Evolutionary conservation across 2,113 vertebrate genomes (phyloP).

Genomic region (Saccopteryx leptura): DNA sequence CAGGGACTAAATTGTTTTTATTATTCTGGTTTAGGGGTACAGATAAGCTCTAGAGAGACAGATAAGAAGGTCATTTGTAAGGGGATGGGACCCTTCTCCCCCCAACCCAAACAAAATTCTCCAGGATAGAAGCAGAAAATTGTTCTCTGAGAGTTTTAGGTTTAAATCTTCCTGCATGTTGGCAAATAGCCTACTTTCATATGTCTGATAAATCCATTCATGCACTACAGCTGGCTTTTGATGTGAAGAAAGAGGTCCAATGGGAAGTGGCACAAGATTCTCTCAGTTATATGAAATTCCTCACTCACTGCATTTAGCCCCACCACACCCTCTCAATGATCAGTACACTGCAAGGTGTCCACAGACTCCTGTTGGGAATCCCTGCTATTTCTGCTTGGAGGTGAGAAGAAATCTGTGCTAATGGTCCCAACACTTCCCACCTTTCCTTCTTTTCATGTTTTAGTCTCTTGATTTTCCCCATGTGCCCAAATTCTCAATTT

Average conservation of each 20-base stretch:
- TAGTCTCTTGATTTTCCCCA: not conserved
- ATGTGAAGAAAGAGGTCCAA: not conserved
- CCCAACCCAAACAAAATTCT: constrained; percentile 16
- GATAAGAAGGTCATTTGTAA: not conserved
- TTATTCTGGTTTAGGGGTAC: not conserved
- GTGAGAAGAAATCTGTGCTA: not conserved
- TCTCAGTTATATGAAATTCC: not conserved
- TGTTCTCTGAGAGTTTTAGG: not conserved
- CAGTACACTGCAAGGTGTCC: not conserved
- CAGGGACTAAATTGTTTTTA: constrained; percentile 12
- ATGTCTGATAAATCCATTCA: not conserved
- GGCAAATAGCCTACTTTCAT: not conserved
- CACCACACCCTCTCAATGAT: not conserved
- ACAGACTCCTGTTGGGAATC: not conserved
- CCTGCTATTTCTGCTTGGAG: not conserved
- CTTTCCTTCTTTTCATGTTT: not conserved
- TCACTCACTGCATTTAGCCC: not conserved
- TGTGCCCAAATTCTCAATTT: not conserved
- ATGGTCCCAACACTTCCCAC: not conserved
- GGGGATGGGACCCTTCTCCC: not conserved
- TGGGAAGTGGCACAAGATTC: not conserved
- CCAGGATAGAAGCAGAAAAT: not conserved
- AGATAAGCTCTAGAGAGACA: not conserved
- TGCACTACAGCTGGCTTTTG: not conserved
- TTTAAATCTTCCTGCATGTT: not conserved